These are phyloP conservation scores for Bacillus rossius DNA, from an alignment of 1,140 invertebrate genomes.

Conservation along the genomic window DNA sequence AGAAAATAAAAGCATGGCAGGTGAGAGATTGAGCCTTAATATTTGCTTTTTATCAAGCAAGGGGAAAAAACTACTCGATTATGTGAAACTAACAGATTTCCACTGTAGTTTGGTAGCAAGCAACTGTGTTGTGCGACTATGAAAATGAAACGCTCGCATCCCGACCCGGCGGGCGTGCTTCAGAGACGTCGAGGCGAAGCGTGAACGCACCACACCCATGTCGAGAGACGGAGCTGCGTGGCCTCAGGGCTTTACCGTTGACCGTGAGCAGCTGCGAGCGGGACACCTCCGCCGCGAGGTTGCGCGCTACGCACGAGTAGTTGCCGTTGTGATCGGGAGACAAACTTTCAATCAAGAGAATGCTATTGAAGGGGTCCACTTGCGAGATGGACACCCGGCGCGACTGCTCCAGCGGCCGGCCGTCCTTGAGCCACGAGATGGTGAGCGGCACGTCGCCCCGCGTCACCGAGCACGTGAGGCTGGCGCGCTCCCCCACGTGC, in stretches of 20 bases:
- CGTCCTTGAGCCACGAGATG: conserved; percentile 73
- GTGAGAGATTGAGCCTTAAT: too few relatives aligned
- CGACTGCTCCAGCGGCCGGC: conserved; percentile 50
- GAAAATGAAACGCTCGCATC: too few relatives aligned
- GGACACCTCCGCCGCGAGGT: conserved; percentile 64
- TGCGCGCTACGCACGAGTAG: conserved; percentile 67
- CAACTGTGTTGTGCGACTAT: too few relatives aligned
- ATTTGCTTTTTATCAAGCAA: too few relatives aligned
- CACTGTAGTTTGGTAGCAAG: too few relatives aligned
- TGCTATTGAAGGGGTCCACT: conserved; percentile 71
- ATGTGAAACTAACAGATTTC: too few relatives aligned
- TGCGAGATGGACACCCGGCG: conserved; percentile 57
- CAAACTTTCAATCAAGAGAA: conserved; percentile 70
- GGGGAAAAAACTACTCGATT: too few relatives aligned
- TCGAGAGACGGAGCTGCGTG: too few relatives aligned
- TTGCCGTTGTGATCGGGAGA: conserved; percentile 71
- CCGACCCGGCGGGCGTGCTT: too few relatives aligned
- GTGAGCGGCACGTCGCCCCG: conserved; percentile 71
- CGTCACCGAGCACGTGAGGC: conserved; percentile 68
- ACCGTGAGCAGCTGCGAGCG: conserved; percentile 69
- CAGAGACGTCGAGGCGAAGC: too few relatives aligned
- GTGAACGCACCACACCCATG: too few relatives aligned
- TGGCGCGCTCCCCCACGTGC: conserved; percentile 69
- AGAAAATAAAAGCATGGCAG: too few relatives aligned
- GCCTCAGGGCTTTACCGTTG: conserved; percentile 63